Conservation (phyloP, 2,888 invertebrate species). For the Cerastis rubricosa region DNA sequence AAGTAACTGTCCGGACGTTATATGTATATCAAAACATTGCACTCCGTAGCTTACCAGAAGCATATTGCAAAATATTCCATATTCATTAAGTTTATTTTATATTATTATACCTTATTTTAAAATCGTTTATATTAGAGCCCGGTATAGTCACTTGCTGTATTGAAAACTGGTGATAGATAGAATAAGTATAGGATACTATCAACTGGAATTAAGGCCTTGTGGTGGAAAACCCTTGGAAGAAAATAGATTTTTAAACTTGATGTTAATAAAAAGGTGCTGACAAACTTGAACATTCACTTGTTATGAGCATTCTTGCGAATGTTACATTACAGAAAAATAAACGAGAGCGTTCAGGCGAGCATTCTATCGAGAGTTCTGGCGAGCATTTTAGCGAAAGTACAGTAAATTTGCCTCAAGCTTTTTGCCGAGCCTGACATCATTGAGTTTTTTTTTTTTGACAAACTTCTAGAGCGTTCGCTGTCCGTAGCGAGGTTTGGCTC, state of each 20-base stretch:
- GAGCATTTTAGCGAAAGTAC: too few relatives aligned
- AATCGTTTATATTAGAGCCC: conserved; percentile 56
- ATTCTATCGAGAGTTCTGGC: too few relatives aligned
- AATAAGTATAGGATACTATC: conserved; percentile 56
- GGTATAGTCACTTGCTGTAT: conserved; percentile 65
- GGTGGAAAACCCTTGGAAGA: neutral
- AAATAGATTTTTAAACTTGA: conserved; percentile 39
- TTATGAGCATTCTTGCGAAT: too few relatives aligned
- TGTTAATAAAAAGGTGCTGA: neutral
- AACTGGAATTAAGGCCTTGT: conserved; percentile 45
- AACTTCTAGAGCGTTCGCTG: too few relatives aligned
- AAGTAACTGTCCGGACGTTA: conserved; percentile 61
- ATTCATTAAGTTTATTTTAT: conserved; percentile 57
- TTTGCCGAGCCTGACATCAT: too few relatives aligned
- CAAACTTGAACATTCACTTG: too few relatives aligned
- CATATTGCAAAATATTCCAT: conserved; percentile 66
- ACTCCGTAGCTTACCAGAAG: conserved; percentile 68
- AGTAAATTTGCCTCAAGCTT: too few relatives aligned
- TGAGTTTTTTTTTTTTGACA: too few relatives aligned
- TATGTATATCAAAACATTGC: conserved; percentile 67
- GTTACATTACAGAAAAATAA: too few relatives aligned
- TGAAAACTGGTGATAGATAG: conserved; percentile 35
- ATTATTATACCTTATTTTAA: conserved; percentile 67
- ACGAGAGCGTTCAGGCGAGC: too few relatives aligned
- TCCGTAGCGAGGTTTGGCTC: too few relatives aligned